Evolutionary conservation across 1,140 invertebrate genomes (phyloP), one percentile per base, ranked within the genome.

Genomic region (Heliconius hewitsoni): DNA sequence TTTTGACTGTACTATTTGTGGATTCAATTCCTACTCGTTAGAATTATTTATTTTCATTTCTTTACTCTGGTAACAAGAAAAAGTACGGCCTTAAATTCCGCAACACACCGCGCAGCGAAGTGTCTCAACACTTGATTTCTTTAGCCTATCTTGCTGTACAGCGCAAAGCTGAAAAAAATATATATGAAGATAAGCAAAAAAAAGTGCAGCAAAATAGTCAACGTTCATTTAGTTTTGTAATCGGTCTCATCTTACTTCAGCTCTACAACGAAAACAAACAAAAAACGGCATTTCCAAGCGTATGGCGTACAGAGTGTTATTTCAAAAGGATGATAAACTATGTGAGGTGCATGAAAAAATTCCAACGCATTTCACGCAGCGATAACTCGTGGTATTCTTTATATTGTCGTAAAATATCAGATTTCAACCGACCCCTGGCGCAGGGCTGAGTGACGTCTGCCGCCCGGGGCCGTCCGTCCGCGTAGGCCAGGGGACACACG

Each of bases 371-470:
- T 70, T 50, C 18, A 66, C 55, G 73, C 23, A 13, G 55, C 77
- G 30, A 74, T 70, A 70, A 76, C 23, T 27, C 57, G 16, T 5
- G 18, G 19, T 52, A 73, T 72, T 73, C 42, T 78, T 37, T 75
- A n/a, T 9, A 8, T 57, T 30, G 77, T 79, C 72, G 77, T 79
- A 79, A 79, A 74, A 73, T 66, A 74, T 52, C 77, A 74, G 77
- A 74, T 79, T 74, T 71, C 72, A 72, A 50, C 71, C 46, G 27
- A 11, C 18, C 76, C 70, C n/a, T 9, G 42, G 39, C 72, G 72
- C 57, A 27, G n/a, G n/a, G 27, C 55, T 70, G 72, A 74, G 77
- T 55, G 71, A 60, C 55, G 34, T 18, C 52, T 30, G 75, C 57
- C 23, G 50, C 66, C 37, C 55, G 27, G 70, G 70, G 18, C 77